Base-by-base conservation (phyloP, 1,140 invertebrate genomes). In the Sitodiplosis mosellana region DNA sequence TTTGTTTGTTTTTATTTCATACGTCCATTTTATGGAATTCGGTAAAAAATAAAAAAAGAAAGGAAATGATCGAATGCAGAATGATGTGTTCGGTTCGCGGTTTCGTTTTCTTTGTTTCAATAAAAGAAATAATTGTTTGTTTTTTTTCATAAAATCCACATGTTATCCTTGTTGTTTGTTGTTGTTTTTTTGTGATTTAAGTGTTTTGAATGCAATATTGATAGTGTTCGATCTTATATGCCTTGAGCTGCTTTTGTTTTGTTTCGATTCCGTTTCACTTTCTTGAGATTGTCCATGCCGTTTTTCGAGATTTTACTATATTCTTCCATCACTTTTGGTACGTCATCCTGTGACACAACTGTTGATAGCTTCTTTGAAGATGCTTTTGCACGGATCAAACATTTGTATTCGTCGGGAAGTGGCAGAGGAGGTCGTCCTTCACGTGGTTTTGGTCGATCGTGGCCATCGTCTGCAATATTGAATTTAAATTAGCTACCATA, bases 261-360 rank as follows among this genome's bases (percentile, higher is more conserved):
- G 60, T 71, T 65, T 65, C 86, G 79, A 5, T 72, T 67, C 66
- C 86, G 86, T 60, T 87, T 85, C 33, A 83, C 69, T 63, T 87
- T 87, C 58, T 86, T 87, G 33, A 89, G 64, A 49, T 82, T 82
- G 71, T 83, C 85, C 70, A 88, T 78, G 66, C 85, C 87, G 22
- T 76, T 78, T 62, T 83, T 84, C 47, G 87, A 68, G 47, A 87
- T 69, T 67, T 77, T 83, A 56, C 78, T 78, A 64, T 87, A 88
- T 27, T 81, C 81, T 54, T 80, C 72, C 64, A 87, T 84, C 66
- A 88, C 86, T 67, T 82, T 83, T 60, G 83, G 85, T 1, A 87
- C 77, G 67, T 88, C 83, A 59, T 80, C 83, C 52, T 83, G 76
- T 60, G 77, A 75, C 62, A 87, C 80, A 50, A 86, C 70, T 52